Evolutionary conservation across 1,140 invertebrate species (phyloP).

Genomic region (Idris sp.): DNA sequence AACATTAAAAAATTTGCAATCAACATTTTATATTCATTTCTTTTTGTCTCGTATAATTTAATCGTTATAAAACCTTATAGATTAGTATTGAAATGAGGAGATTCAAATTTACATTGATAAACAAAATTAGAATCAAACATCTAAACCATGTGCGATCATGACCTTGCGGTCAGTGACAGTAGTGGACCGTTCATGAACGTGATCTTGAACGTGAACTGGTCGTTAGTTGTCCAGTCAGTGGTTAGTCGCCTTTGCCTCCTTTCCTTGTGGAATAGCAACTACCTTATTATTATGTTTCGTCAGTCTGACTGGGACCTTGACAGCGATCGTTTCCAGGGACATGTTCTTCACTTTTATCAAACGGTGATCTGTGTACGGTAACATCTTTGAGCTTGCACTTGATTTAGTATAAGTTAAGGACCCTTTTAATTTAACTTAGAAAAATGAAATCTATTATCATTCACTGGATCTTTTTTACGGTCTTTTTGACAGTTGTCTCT

Average conservation of each 20-base stretch:
- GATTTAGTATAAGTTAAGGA: neutral
- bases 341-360: slow-evolving; percentile 64
- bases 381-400: slow-evolving; percentile 37
- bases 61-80: too few species aligned
- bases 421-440: neutral
- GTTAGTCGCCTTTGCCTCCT: slow-evolving; percentile 65
- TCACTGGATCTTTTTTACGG: slow-evolving; percentile 24
- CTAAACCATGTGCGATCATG: slow-evolving; percentile 29
- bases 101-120: too few species aligned
- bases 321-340: slow-evolving; percentile 65
- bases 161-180: slow-evolving; percentile 74
- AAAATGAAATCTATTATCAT: slow-evolving; percentile 59
- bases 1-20: too few species aligned
- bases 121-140: too few species aligned
- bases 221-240: slow-evolving; percentile 67
- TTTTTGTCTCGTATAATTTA: too few species aligned
- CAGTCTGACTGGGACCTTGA: slow-evolving; percentile 68
- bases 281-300: slow-evolving; percentile 67
- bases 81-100: too few species aligned
- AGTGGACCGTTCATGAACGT: slow-evolving; percentile 70
- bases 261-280: slow-evolving; percentile 71
- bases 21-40: too few species aligned
- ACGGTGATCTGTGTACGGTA: slow-evolving; percentile 58
- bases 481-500: slow-evolving; percentile 23
- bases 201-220: slow-evolving; percentile 74